These are phyloP conservation scores for Arrhopalites spinosus DNA, from an alignment of 2,888 invertebrate genomes.

Conservation along the genomic window DNA sequence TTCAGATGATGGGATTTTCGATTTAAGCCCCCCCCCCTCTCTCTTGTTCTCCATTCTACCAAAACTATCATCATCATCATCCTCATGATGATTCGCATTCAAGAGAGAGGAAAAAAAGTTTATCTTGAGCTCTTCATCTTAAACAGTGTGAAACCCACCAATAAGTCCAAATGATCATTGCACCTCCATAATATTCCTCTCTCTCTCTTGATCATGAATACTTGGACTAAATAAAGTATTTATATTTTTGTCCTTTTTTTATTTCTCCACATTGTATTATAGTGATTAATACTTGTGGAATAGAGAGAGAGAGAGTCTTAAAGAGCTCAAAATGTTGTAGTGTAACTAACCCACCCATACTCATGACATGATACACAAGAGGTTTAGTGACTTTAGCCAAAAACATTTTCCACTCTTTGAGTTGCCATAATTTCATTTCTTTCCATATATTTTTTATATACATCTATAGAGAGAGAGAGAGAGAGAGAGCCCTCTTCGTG, in stretches of 20 bases:
- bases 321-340: not conserved
- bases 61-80: slow-evolving; percentile 22
- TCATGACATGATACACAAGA: not conserved
- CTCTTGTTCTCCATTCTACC: not conserved
- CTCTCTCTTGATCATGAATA: not conserved
- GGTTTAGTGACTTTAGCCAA: not conserved
- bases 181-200: not conserved
- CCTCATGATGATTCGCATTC: slow-evolving; percentile 24
- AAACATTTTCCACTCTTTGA: slow-evolving; percentile 19
- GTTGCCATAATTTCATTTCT: slow-evolving; percentile 25
- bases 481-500: too few species aligned
- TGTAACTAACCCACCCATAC: not conserved
- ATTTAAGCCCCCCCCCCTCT: slow-evolving; percentile 41
- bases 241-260: not conserved
- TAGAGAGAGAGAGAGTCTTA: not conserved
- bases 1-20: slow-evolving; percentile 49
- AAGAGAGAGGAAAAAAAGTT: not conserved
- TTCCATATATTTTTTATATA: not conserved
- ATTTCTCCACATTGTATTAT: not conserved
- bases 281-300: not conserved
- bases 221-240: too few species aligned
- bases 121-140: not conserved
- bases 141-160: slow-evolving; percentile 20
- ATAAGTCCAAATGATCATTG: slow-evolving; percentile 32
- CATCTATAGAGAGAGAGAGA: slow-evolving; percentile 1